Conservation (phyloP, 64 coral and sea anemone genomes). For the Stichodactyla helianthus region DNA sequence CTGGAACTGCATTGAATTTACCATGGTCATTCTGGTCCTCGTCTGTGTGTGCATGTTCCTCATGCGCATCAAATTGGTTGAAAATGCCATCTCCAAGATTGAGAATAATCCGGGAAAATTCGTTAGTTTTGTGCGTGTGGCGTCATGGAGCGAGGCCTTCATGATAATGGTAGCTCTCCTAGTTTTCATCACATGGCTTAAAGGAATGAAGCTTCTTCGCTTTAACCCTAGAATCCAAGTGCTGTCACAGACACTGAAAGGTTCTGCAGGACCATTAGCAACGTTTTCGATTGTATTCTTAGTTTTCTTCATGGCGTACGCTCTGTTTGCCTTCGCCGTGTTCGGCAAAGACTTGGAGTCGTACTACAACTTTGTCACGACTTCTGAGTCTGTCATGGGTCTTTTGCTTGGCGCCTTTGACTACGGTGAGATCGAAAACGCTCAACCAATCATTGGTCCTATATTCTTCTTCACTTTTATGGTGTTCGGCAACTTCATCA, state of each 20-base stretch:
- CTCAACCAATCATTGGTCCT: slow-evolving; percentile 60
- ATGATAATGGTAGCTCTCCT: slow-evolving; percentile 73
- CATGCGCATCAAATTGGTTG: slow-evolving; percentile 57
- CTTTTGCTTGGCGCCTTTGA: slow-evolving; percentile 79
- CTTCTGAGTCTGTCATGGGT: slow-evolving; percentile 82
- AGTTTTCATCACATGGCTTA: slow-evolving; percentile 72
- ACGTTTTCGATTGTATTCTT: slow-evolving; percentile 79
- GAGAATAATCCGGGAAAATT: slow-evolving; percentile 49
- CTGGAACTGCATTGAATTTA: slow-evolving; percentile 84
- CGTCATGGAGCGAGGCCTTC: slow-evolving; percentile 79
- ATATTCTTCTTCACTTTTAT: slow-evolving; percentile 89
- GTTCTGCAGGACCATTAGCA: slow-evolving; percentile 68
- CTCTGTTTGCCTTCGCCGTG: slow-evolving; percentile 76
- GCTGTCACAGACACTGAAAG: slow-evolving; percentile 63
- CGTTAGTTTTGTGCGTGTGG: slow-evolving; percentile 73
- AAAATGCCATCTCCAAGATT: slow-evolving; percentile 45
- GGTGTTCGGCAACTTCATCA: slow-evolving; percentile 76
- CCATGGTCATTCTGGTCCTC: slow-evolving; percentile 63
- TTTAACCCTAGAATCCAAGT: slow-evolving; percentile 75
- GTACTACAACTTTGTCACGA: slow-evolving; percentile 77
- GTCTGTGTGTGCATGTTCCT: slow-evolving; percentile 75
- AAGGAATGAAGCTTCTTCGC: slow-evolving; percentile 71
- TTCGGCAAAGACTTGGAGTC: slow-evolving; percentile 63
- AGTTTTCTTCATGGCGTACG: slow-evolving; percentile 78
- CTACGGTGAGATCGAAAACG: slow-evolving; percentile 52